Evolutionary conservation across 2,888 invertebrate genomes (phyloP).

Genomic region (Electrophaes corylata): DNA sequence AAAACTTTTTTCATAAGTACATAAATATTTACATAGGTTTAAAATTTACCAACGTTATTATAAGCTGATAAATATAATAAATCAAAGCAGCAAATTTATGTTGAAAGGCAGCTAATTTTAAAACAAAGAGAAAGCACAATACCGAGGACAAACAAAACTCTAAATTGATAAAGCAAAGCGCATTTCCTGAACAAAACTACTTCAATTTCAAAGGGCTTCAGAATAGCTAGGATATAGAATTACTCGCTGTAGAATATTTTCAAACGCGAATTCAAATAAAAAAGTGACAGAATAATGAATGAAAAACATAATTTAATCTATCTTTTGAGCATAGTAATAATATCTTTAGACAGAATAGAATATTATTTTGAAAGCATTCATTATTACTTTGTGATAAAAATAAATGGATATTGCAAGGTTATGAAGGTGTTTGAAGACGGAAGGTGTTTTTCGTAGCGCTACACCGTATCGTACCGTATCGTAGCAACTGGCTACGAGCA

Average conservation of each 20-base stretch:
- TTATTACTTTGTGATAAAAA: too few species aligned
- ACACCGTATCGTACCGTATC: too few species aligned
- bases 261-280: background rate
- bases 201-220: constrained; percentile 12
- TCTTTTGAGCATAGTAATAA: background rate
- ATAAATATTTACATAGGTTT: too few species aligned
- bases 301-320: constrained; percentile 6
- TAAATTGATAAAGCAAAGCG: background rate
- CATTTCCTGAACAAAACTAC: constrained; percentile 1
- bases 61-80: too few species aligned
- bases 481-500: too few species aligned
- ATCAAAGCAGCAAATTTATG: background rate
- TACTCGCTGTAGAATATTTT: constrained; percentile 1
- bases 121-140: background rate
- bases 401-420: too few species aligned
- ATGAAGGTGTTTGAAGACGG: too few species aligned
- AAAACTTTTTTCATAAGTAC: too few species aligned
- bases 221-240: background rate
- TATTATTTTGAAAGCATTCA: background rate
- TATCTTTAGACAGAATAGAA: background rate
- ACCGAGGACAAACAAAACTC: background rate
- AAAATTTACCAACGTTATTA: background rate
- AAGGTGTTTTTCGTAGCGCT: too few species aligned
- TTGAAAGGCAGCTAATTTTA: background rate
- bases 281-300: constrained; percentile 8